Base-by-base conservation (phyloP, 1,140 invertebrate species). In the Zelostemma sp. region DNA sequence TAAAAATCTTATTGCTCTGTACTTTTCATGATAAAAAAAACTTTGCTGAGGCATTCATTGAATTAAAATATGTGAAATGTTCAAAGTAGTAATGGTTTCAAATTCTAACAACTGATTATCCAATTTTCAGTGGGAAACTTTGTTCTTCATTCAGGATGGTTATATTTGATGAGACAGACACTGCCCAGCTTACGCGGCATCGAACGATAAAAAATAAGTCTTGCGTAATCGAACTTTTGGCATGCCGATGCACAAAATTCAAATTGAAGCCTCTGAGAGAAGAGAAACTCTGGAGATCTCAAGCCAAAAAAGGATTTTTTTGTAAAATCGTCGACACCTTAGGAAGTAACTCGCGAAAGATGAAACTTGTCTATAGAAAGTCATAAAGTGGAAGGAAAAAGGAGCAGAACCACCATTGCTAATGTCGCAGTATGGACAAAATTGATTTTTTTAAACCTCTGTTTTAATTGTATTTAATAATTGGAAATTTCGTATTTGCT, bases 121-220 rank as follows among this genome's bases (percentile, higher is more conserved):
- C 53, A 68, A 64, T 66, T 88, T 89, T 64, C 71, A 93, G 93
- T 89, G 96, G 95, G 0, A 91, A 91, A 75, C 89, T 91, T 28
- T 97, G 95, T 88, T 95, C 96, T 16, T 90, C 95, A 5, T 97
- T 98, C 76, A 99, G 99, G 85, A 93, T 99, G 48, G 90, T 99
- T 0, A 98, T 99, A 62, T 86, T 99, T 35, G 98, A 99, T 86
- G 98, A 99, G 88, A 98, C 98, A 0, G 98, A 99, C 80, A 97
- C 93, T 12, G 94, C 94, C 1, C 94, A 98, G 83, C 92, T 96
- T 16, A 97, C 98, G 0, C 86, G 99, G 6, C 89, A 98, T 72
- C 89, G 98, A 70, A 99, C 96, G 8, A 99, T 99, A 95, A 98
- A 99, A 82, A 95, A 94, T 78, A 93, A 99, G 80, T 94, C 95